phyloP scores from a whole-genome alignment of 2,888 invertebrate species.

The Pelosia muscerda region DNA sequence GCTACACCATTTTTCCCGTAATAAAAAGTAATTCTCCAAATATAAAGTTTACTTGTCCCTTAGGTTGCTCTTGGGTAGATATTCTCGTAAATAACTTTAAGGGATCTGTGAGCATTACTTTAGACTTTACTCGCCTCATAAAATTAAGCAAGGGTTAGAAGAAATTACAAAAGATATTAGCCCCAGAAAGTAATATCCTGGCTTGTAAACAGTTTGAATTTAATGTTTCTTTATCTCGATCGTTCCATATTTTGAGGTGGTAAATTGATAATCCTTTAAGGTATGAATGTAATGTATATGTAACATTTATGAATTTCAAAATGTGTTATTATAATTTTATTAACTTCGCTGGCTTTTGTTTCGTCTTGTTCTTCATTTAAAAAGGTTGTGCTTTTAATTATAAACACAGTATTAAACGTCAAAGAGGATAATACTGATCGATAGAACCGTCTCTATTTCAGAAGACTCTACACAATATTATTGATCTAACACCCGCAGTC shows the following conservation, averaged over 20 bases:
- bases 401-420: not conserved
- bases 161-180: constrained; percentile 36
- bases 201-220: constrained; percentile 24
- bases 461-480: too few relatives aligned
- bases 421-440: too few relatives aligned
- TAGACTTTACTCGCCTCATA: constrained; percentile 40
- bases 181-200: constrained; percentile 22
- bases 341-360: too few relatives aligned
- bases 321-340: too few relatives aligned
- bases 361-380: not conserved
- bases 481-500: too few relatives aligned
- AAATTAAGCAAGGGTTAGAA: constrained; percentile 40
- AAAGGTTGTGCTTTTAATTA: not conserved
- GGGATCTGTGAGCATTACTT: constrained; percentile 43
- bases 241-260: not conserved
- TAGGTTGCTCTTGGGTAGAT: constrained; percentile 25
- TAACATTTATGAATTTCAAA: too few relatives aligned
- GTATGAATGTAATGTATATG: too few relatives aligned
- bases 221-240: not conserved
- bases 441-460: too few relatives aligned
- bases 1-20: too few relatives aligned
- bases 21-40: not conserved
- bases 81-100: constrained; percentile 38
- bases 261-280: not conserved
- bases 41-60: constrained; percentile 14